Evolutionary conservation across 2,113 vertebrate genomes (phyloP).

Genomic region (Elephantulus edwardii): DNA sequence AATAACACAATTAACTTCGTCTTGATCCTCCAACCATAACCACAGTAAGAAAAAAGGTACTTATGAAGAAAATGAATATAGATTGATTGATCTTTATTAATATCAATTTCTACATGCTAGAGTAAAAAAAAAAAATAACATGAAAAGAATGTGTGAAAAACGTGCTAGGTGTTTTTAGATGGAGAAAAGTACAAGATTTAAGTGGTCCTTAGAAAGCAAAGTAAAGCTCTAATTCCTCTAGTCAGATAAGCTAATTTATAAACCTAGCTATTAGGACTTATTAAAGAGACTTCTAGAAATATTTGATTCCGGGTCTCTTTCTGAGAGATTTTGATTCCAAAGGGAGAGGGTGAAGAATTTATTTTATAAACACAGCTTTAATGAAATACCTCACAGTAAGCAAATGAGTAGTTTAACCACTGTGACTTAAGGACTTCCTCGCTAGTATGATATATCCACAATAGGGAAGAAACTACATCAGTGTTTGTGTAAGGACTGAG

Average conservation of each 20-base stretch:
- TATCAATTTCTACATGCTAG: not conserved
- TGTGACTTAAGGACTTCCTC: too few species aligned
- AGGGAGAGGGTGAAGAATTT: not conserved
- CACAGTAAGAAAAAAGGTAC: not conserved
- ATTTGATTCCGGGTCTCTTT: not conserved
- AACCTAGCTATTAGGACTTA: constrained; percentile 2
- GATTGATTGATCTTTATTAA: not conserved
- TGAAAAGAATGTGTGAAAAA: not conserved
- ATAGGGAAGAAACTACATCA: not conserved
- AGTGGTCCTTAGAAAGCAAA: not conserved
- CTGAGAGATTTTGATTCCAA: not conserved
- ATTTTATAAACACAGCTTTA: not conserved
- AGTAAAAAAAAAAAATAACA: constrained; percentile 5
- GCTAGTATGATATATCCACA: not conserved
- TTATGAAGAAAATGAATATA: not conserved
- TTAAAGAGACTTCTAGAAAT: not conserved
- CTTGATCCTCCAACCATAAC: not conserved
- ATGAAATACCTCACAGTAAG: not conserved
- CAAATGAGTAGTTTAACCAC: too few species aligned
- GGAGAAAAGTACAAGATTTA: not conserved
- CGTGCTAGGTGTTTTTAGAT: constrained; percentile 17
- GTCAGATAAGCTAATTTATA: not conserved
- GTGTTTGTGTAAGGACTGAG: not conserved
- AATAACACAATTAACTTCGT: constrained; percentile 7
- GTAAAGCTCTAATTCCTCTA: constrained; percentile 27